Base-by-base conservation (phyloP, 2,113 vertebrate genomes). In the Lamprotornis superbus region DNA sequence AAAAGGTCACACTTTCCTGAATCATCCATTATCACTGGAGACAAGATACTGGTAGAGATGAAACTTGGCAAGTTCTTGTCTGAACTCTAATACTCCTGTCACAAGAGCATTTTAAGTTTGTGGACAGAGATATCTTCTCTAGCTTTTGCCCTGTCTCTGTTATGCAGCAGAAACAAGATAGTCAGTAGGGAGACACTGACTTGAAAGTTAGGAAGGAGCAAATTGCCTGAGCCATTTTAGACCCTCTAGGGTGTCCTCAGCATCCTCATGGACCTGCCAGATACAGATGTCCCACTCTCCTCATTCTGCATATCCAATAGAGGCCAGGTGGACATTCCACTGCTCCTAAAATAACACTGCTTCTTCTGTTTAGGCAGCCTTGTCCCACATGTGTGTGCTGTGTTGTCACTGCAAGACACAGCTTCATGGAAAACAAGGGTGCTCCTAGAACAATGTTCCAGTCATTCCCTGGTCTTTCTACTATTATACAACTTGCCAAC, bases 1-100 rank as follows among this genome's bases (percentile, higher is more conserved):
- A 39, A 95, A 96, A 77, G 86, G 89, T 94, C 91, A 92, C 40
- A 39, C 80, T 94, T 96, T 49, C 47, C 73, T 95, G 79, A 93
- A 90, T 94, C 44, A 89, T 89, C 71, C 89, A 67, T 94, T 90
- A 71, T 75, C 50, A 64, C 85, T 60, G 79, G 56, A 94, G 91
- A 93, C 76, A 87, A 95, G 91, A 89, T 87, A 87, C 47, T 60
- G 73, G 87, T 56, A 87, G 86, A 97, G 53, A 71, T 75, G 69
- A 91, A 90, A 76, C 52, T 91, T 95, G 93, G 64, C 56, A 83
- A 87, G 39, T 60, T 92, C 52, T 75, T 79, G 68, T 92, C 94
- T 94, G 83, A 89, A 67, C 76, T 80, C 60, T 87, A 90, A 89
- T 90, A 67, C 22, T 89, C 24, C 61, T 94, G 73, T 87, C 80